These are phyloP conservation scores for Esox lucius DNA, from an alignment of 2,797 vertebrate species.

Conservation along the genomic window DNA sequence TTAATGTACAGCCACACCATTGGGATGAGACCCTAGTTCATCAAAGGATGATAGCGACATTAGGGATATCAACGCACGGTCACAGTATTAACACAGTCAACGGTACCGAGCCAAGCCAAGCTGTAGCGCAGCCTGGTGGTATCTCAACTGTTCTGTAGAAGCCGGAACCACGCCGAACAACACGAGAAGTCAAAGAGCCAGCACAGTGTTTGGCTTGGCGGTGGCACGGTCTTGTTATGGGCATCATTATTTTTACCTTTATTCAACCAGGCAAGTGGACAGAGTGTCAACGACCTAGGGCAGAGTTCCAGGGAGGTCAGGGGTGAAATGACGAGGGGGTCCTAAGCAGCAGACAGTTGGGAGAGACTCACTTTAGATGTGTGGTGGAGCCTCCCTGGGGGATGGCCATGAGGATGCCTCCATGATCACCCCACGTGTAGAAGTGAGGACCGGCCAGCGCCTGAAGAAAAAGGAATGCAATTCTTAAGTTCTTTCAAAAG, in stretches of 20 bases:
- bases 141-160: neutral
- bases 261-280: neutral
- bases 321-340: neutral
- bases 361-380: slow-evolving; percentile 86
- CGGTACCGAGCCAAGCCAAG: neutral
- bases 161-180: neutral
- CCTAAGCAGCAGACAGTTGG: neutral
- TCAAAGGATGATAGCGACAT: neutral
- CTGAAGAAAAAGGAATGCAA: slow-evolving; percentile 61
- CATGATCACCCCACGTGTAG: slow-evolving; percentile 96
- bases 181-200: neutral
- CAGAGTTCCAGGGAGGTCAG: neutral
- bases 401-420: slow-evolving; percentile 93
- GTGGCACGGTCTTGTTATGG: neutral
- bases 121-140: neutral
- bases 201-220: neutral
- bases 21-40: neutral
- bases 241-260: neutral
- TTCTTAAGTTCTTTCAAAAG: too few species aligned
- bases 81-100: neutral
- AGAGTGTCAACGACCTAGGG: neutral
- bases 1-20: neutral
- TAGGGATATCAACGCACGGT: neutral
- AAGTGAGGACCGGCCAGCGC: slow-evolving; percentile 93
- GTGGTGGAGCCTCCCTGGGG: slow-evolving; percentile 85